Evolutionary conservation across 2,888 invertebrate genomes (phyloP), one percentile per base, ranked within the genome.

Genomic region (Cotesia congregata): DNA sequence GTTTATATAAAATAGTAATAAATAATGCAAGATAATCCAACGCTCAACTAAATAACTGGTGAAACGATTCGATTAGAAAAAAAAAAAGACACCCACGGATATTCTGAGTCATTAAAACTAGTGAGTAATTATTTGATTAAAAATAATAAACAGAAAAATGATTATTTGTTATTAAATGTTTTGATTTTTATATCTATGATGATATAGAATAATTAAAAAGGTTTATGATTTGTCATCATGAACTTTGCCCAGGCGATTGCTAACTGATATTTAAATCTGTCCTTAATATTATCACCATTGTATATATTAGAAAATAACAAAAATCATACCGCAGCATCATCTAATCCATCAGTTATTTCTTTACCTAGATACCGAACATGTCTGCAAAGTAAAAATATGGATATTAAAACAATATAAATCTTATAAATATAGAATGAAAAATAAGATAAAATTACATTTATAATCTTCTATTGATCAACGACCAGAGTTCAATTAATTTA

Each of bases 201-300:
- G 15, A 81, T 77, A 74, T 39, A 62, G 69, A 15, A 68, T n/a
- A 40, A 64, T 5, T 9, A 62, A 71, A 68, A 69, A 59, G 61
- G 71, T 65, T 77, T 71, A 71, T 67, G 73, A 41, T 69, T 38
- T 6, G 60, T 72, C 38, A 39, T 41, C 6, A 70, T 67, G 39
- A 6, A 62, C 62, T 50, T 15, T 12, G 61, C 59, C n/a, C n/a
- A n/a, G 12, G 6, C 15, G 17, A 20, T n/a, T 41, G 6, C 41
- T 40, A 6, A 72, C 62, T 72, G 65, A 50, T 72, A 67, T 72
- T 61, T 41, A 75, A 72, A 60, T 75, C 68, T 64, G 60, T 67
- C 59, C 20, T 64, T 9, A 59, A 17, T 17, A 74, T 67, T 40
- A 71, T 72, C 12, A 72, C 67, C 17, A 30, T 38, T 30, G 70